Evolutionary conservation across 2,888 invertebrate genomes (phyloP), one percentile per base, ranked within the genome.

Genomic region (Sisyra nigra): DNA sequence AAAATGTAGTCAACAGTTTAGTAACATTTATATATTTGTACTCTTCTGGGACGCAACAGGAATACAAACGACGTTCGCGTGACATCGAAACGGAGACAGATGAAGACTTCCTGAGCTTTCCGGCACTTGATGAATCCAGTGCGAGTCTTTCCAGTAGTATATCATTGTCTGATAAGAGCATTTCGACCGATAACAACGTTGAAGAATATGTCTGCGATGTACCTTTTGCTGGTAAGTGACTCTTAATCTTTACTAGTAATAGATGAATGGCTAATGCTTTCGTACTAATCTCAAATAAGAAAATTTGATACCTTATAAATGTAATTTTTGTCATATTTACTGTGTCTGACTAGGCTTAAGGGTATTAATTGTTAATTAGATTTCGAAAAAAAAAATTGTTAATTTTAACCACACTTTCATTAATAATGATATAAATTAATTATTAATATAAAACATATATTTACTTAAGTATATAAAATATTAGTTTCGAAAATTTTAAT

Each of bases 51-150:
- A 8, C 51, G 53, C 52, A 51, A 48, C 69, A 84, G 81, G 84
- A 86, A 60, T 85, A 85, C 68, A 87, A 88, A 61, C 66, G 88
- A 52, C 72, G 81, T 50, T 87, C 87, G 7, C 75, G 80, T 48
- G 86, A 86, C 65, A 85, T 83, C 69, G 85, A 85, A 61, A 87
- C 87, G 3, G 83, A 86, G 61, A 86, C 80, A 2, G 83, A 63
- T 56, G 63, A 65, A 55, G 60, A 64, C 45, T 63, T 61, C 53
- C 51, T 72, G 53, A 63, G 69, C 53, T 69, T 71, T 55, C 63
- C 61, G 47, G 67, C 63, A 42, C 53, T 62, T 51, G 69, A 69
- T 49, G 71, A 68, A 40, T 80, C 80, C 50, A 80, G 80, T 51
- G 82, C 82, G 40, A 84, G 84, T 7, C 72, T 86, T 45, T 74